These are phyloP conservation scores for Callorhinus ursinus DNA, from an alignment of 2,113 vertebrate genomes.

Conservation along the genomic window DNA sequence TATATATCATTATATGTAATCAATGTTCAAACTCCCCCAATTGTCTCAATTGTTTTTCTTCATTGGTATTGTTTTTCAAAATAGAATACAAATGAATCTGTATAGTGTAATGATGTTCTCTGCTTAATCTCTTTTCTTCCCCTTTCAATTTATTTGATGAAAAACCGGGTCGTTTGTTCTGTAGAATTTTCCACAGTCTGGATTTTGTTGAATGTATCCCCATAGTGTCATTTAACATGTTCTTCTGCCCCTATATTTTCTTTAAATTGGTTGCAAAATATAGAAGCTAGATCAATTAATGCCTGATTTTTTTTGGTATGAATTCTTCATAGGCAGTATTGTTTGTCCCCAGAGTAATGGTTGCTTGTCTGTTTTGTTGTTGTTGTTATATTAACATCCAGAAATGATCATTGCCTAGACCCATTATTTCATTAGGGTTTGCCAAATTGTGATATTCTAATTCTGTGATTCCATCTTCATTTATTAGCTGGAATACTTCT, in stretches of 20 bases:
- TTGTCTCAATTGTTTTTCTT: not conserved
- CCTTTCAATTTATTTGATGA: constrained; percentile 55
- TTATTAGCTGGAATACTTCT: not conserved
- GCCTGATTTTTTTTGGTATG: not conserved
- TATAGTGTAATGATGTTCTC: not conserved
- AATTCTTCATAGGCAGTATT: constrained; percentile 7
- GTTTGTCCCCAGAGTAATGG: constrained; percentile 15
- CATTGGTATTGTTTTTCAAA: not conserved
- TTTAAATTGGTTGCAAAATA: constrained; percentile 71
- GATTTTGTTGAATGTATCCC: constrained; percentile 70
- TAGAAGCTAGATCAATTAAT: constrained; percentile 64
- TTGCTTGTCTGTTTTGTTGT: not conserved
- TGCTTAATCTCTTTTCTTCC: not conserved
- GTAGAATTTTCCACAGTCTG: constrained; percentile 50
- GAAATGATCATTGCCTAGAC: not conserved
- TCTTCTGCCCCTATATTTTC: constrained; percentile 64
- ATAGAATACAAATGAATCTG: constrained; percentile 5
- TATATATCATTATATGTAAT: not conserved
- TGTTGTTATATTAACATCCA: not conserved
- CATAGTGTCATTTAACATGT: constrained; percentile 62
- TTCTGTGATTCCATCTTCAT: not conserved
- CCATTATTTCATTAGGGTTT: not conserved
- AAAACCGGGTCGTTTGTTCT: constrained; percentile 51
- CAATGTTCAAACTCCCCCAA: not conserved
- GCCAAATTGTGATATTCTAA: not conserved